Percentiles rank a stretch among this genome's conserved stretches.
Conservation (phyloP, 37 sponge, comb jelly and placozoan species). For the Axinella damicornis region DNA sequence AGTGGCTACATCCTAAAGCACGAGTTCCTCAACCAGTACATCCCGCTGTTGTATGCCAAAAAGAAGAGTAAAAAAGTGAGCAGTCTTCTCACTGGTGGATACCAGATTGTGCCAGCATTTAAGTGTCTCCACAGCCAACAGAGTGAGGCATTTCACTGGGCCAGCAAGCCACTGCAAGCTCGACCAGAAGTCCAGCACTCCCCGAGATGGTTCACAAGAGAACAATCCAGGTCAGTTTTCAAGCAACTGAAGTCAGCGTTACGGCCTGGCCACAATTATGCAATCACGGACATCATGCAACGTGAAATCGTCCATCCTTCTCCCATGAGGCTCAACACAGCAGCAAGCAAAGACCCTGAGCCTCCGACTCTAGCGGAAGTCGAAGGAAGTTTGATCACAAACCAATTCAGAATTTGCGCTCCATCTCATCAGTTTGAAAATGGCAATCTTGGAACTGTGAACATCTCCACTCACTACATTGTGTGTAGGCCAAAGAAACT, state of each 20-base stretch:
- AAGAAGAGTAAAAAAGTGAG: not conserved
- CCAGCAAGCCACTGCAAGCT: not conserved
- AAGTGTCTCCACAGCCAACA: not conserved
- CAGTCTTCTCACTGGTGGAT: not conserved
- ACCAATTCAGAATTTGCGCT: conserved; percentile 1
- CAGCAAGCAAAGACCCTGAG: no score
- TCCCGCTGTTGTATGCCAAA: conserved; percentile 33
- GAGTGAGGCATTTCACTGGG: not conserved
- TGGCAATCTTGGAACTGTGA: conserved; percentile 20
- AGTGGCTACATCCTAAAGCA: conserved; percentile 36
- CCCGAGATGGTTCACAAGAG: not conserved
- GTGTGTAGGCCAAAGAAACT: conserved; percentile 38
- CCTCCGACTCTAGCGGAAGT: conserved; percentile 19
- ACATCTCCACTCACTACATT: conserved; percentile 37
- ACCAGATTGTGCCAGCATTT: conserved; percentile 15
- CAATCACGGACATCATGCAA: not conserved
- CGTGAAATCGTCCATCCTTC: not conserved
- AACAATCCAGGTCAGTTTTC: no score
- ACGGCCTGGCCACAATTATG: not conserved
- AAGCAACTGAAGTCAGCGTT: not conserved
- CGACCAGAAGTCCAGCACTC: not conserved
- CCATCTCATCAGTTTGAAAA: not conserved
- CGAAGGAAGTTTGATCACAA: not conserved
- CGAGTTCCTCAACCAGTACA: conserved; percentile 39
- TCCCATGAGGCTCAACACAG: no score